Evolutionary conservation across 2,888 invertebrate species (phyloP).

Genomic region (Cephus runcator): DNA sequence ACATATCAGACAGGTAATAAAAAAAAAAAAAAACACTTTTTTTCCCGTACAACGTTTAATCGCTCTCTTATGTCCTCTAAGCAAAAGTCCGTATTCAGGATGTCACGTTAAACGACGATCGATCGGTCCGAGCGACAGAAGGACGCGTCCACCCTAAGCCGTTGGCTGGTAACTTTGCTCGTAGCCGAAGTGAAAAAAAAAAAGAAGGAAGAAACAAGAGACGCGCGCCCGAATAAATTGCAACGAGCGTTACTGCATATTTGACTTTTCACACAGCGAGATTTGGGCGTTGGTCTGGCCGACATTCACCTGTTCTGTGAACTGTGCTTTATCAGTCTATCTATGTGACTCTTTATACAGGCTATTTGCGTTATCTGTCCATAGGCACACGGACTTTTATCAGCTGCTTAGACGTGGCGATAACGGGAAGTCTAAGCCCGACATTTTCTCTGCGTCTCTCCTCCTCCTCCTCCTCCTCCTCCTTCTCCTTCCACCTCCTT

Average conservation of each 20-base stretch:
- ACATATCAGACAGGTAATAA: not conserved
- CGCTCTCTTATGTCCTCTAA: not conserved
- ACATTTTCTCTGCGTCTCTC: conserved; percentile 11
- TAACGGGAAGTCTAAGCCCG: conserved; percentile 40
- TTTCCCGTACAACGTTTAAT: not conserved
- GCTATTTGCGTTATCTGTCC: conserved; percentile 60
- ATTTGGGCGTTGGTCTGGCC: conserved; percentile 58
- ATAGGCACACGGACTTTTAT: conserved; percentile 61
- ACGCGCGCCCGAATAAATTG: conserved; percentile 13
- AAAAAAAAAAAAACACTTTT: not conserved
- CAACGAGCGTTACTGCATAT: conserved; percentile 20
- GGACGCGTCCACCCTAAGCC: not conserved
- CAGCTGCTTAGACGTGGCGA: conserved; percentile 63
- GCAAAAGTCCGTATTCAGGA: not conserved
- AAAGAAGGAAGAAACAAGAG: not conserved
- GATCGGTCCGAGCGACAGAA: not conserved
- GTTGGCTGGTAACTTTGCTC: not conserved
- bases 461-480: not conserved
- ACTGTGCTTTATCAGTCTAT: conserved; percentile 62
- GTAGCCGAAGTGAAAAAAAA: not conserved
- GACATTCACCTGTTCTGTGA: conserved; percentile 60
- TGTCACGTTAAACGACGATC: not conserved
- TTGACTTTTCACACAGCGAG: conserved; percentile 20
- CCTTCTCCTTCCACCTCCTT: not conserved
- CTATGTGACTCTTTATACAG: conserved; percentile 60